Base-by-base conservation (phyloP, 2,113 vertebrate species). In the Gulo gulo region DNA sequence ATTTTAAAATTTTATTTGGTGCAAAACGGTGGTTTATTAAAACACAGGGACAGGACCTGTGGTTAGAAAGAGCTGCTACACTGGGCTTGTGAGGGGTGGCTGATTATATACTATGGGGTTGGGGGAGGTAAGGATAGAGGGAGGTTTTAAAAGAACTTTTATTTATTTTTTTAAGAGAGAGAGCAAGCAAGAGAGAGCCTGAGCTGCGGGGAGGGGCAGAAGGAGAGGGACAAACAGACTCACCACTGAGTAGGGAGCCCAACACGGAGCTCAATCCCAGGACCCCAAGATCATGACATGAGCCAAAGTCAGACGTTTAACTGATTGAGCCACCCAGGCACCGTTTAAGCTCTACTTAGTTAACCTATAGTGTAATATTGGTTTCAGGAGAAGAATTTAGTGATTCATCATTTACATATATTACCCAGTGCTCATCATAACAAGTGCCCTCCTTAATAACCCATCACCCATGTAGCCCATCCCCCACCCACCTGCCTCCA, bases 191-290 rank as follows among this genome's bases (percentile, higher is more conserved):
- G 31, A 67, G 63, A 67, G 14, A 67, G 63, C 63, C 63, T 65
- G 31, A 67, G 14, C 31, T 67, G 31, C 14, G 31, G 31, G 31
- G 63, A 67, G 31, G 31, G 31, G 31, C 63, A 67, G 63, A 34
- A 15, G 14, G 31, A 67, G 63, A 67, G 63, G 2, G 31, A 67
- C 31, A 67, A 67, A 31, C 2, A 67, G 31, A 16, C 31, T 34
- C 31, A 1, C 14, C 31, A 67, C 31, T 67, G 63, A 67, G 14
- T 3, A 16, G 31, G 31, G 63, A 67, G 63, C 63, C 14, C 6
- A 2, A 34, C 0, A 2, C 1, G 6, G 14, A 15, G 63, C 31
- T 67, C 2, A 1, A 67, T 67, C 31, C 63, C 31, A 34, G 63
- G 63, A 67, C 63, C 63, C 31, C 31, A 31, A 31, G 31, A 34